A percentile compares a stretch with the other conserved stretches of the same genome.
Evolutionary conservation across 2,113 vertebrate species (phyloP).

Genomic region (Clinocottus analis): DNA sequence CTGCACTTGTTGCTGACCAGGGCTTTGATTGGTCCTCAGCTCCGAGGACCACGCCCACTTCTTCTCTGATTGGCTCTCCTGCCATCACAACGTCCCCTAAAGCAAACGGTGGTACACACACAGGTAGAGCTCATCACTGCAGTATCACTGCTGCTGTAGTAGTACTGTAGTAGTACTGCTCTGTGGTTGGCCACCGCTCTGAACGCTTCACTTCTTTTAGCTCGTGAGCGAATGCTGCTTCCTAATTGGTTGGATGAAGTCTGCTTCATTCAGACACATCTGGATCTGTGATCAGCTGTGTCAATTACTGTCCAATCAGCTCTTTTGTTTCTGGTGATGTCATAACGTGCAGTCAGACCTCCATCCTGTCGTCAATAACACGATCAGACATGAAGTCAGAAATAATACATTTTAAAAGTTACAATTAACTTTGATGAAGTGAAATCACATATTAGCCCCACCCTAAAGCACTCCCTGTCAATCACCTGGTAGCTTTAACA

Average conservation of each 20-base stretch:
- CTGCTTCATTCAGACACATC: constrained; percentile 23
- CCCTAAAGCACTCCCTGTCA: too few species aligned
- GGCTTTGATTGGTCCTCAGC: constrained; percentile 75
- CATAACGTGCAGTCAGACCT: constrained; percentile 19
- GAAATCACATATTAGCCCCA: neutral
- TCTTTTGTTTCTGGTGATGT: neutral
- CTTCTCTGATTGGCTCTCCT: constrained; percentile 71
- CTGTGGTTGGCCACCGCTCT: constrained; percentile 34
- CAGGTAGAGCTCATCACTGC: constrained; percentile 64
- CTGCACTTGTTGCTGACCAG: constrained; percentile 31
- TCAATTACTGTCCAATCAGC: constrained; percentile 8
- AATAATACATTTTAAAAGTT: neutral
- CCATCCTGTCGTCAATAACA: neutral
- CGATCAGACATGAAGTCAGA: neutral
- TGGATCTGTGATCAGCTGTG: neutral
- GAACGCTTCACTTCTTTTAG: constrained; percentile 27
- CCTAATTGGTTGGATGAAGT: constrained; percentile 41
- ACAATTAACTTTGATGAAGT: neutral
- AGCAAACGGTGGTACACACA: constrained; percentile 50
- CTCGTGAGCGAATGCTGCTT: constrained; percentile 32
- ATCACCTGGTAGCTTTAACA: too few species aligned
- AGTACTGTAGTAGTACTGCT: constrained; percentile 8
- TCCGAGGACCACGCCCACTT: constrained; percentile 50
- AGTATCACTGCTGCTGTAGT: neutral
- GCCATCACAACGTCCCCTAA: constrained; percentile 53